Conservation (phyloP, 2,888 invertebrate species). For the Galerucella nymphaeae region DNA sequence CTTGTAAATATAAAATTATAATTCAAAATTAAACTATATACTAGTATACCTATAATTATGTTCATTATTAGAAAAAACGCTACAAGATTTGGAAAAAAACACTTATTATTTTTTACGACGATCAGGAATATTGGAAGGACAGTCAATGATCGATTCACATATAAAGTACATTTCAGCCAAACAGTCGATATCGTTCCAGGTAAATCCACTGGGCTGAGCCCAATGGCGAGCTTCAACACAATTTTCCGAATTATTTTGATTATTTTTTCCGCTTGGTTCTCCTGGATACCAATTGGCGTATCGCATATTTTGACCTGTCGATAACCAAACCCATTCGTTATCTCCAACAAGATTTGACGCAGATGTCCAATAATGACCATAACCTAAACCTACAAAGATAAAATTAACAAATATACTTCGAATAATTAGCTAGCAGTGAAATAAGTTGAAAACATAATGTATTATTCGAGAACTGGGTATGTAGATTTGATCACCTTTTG, state of each 20-base stretch:
- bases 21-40: too few relatives aligned
- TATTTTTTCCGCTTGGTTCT: too few relatives aligned
- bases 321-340: constrained; percentile 35
- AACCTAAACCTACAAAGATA: neutral
- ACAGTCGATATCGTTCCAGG: constrained; percentile 36
- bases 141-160: constrained; percentile 33
- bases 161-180: constrained; percentile 28
- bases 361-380: constrained; percentile 31
- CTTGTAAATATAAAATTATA: too few relatives aligned
- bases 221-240: constrained; percentile 21
- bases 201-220: constrained; percentile 27
- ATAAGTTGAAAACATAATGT: too few relatives aligned
- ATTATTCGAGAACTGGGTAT: too few relatives aligned
- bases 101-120: too few relatives aligned
- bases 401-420: neutral
- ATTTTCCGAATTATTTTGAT: too few relatives aligned
- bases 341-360: constrained; percentile 25
- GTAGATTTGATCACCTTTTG: too few relatives aligned
- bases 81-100: too few relatives aligned
- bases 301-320: constrained; percentile 31
- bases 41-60: too few relatives aligned
- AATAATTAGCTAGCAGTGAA: too few relatives aligned
- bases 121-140: neutral
- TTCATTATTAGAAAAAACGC: too few relatives aligned
- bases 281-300: constrained; percentile 36